phyloP scores from a whole-genome alignment of 2,797 vertebrate genomes.

The Borostomias antarcticus region DNA sequence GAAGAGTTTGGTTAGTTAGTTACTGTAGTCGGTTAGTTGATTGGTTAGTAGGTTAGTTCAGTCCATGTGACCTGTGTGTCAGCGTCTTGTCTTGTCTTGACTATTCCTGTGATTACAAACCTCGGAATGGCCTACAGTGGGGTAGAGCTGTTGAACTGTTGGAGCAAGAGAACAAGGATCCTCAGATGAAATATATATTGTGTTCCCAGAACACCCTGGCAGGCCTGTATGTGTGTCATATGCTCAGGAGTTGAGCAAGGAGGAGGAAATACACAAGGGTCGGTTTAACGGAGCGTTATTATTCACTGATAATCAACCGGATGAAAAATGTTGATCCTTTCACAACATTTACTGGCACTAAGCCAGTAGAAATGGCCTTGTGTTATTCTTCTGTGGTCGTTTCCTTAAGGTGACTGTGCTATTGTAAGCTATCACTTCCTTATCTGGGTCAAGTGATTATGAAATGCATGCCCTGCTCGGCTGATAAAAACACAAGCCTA shows the following conservation, averaged over 20 bases:
- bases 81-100: background rate
- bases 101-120: constrained; percentile 12
- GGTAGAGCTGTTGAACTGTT: constrained; percentile 10
- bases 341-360: too few relatives aligned
- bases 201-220: background rate
- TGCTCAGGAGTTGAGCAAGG: background rate
- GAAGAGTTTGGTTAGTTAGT: too few relatives aligned
- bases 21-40: background rate
- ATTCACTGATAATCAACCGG: too few relatives aligned
- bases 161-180: constrained; percentile 14
- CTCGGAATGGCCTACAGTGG: constrained; percentile 11
- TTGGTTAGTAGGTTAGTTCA: constrained; percentile 10
- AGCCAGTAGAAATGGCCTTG: background rate
- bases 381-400: constrained; percentile 19
- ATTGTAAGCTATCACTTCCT: constrained; percentile 24
- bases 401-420: constrained; percentile 26
- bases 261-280: background rate
- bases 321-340: too few relatives aligned
- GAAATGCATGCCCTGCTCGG: constrained; percentile 22
- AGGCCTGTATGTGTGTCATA: constrained; percentile 3
- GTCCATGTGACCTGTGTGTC: constrained; percentile 7
- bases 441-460: constrained; percentile 29
- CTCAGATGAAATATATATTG: constrained; percentile 12
- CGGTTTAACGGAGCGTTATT: too few relatives aligned
- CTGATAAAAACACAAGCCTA: constrained; percentile 10